Base-by-base conservation (phyloP, 1,140 invertebrate species). In the Bombus pascuorum region DNA sequence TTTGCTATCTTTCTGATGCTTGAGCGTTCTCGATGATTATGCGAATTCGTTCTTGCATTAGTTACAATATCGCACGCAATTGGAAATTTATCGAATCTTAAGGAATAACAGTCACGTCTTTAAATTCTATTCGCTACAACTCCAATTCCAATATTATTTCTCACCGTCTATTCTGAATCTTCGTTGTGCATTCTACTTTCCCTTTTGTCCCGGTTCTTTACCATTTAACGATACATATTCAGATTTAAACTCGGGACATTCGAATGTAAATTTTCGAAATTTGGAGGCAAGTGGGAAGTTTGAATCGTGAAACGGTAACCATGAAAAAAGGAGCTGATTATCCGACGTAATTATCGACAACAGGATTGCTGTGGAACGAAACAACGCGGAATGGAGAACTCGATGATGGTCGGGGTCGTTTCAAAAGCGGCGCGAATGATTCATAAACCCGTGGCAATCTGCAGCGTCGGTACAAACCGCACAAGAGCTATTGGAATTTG, bases 401-500 rank as follows among this genome's bases (percentile, higher is more conserved):
- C 25, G 32, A 57, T 42, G 73, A 83, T 76, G 44, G 34, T 12
- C 32, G 44, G 39, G 65, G 10, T 28, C 57, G 76, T 75, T 75
- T 81, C 77, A 39, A 85, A 85, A 80, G 68, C 76, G 83, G 78
- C 71, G 59, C 59, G 84, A 85, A 90, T 90, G 86, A 89, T 85
- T 90, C 88, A 90, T 74, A 89, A 90, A 90, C 81, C 81, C 68
- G 62, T 59, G 81, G 81, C 73, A 47, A 83, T 76, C 39, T 44
- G 13, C 57, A 65, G 37, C 74, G 66, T 66, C 85, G 81, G 59
- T 86, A 37, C 42, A 81, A 81, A 86, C 81, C 81, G 89, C 71
- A 76, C 34, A 65, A 81, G 85, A 87, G 81, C 88, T 81, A 89
- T 90, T 84, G 89, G 89, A 90, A 90, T 90, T 90, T 83, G 88